Evolutionary conservation across 2,888 invertebrate genomes (phyloP).

Genomic region (Agelastica alni): DNA sequence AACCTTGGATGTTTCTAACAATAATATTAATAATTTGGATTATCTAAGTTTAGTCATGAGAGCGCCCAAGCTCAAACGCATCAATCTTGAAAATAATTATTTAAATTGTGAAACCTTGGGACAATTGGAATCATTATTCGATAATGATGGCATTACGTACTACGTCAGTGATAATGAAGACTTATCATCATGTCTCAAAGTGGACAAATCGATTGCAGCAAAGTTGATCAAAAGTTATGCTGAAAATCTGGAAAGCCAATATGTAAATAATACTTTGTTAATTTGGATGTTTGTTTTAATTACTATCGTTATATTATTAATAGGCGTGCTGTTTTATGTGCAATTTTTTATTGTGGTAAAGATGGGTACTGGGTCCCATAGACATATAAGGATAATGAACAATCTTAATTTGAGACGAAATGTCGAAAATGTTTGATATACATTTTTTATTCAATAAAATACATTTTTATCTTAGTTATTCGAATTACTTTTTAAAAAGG

Average conservation of each 20-base stretch:
- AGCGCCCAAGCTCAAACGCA: conserved; percentile 43
- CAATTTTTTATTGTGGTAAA: conserved; percentile 40
- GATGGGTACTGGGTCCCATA: conserved; percentile 5
- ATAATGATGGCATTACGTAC: conserved; percentile 41
- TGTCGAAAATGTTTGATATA: conserved; percentile 1
- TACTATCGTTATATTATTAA: conserved; percentile 37
- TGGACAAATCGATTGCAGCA: conserved; percentile 1
- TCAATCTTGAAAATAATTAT: conserved; percentile 44
- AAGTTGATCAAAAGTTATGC: conserved; percentile 16
- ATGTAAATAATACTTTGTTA: conserved; percentile 18
- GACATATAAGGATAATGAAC: conserved; percentile 9
- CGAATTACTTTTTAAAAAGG: too few species aligned
- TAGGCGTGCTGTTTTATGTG: conserved; percentile 44
- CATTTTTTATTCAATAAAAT: neutral
- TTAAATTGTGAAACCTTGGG: conserved; percentile 46
- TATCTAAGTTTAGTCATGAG: conserved; percentile 45
- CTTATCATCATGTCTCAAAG: conserved; percentile 15
- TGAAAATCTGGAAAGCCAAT: conserved; percentile 9
- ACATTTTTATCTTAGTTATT: too few species aligned
- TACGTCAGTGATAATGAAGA: neutral
- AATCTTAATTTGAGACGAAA: conserved; percentile 11
- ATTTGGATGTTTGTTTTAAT: conserved; percentile 38
- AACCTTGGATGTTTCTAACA: conserved; percentile 47
- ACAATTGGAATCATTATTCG: conserved; percentile 45
- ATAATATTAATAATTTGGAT: conserved; percentile 47